phyloP scores from a whole-genome alignment of 2,113 vertebrate species.

The Callipepla squamata region DNA sequence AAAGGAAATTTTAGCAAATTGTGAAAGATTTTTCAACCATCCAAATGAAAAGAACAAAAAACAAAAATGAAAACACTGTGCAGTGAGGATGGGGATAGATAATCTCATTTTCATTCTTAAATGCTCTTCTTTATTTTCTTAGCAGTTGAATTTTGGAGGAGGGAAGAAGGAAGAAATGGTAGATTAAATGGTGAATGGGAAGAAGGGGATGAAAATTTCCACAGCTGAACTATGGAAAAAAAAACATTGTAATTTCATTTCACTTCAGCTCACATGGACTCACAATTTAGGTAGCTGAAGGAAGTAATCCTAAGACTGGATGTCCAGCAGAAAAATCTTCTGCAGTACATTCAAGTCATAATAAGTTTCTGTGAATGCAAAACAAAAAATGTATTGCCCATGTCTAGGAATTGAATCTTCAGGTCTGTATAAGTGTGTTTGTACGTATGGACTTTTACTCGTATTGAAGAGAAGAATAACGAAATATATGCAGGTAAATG shows the following conservation, averaged over 20 bases:
- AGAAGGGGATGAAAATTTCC: background rate
- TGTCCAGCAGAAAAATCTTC: background rate
- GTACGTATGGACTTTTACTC: background rate
- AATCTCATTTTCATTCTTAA: background rate
- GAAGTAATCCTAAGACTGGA: rapidly evolving
- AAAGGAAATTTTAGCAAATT: slow-evolving; percentile 46
- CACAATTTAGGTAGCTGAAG: background rate
- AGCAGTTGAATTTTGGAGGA: background rate
- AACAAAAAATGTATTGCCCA: background rate
- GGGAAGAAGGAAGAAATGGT: background rate
- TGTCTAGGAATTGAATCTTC: background rate
- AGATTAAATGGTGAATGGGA: background rate
- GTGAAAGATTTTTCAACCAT: slow-evolving; percentile 11
- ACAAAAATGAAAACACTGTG: background rate
- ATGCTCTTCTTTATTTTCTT: background rate
- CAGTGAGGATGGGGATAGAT: background rate
- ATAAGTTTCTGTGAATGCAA: background rate
- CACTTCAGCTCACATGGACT: background rate
- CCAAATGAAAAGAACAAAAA: slow-evolving; percentile 1
- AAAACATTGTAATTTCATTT: background rate
- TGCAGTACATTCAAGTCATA: background rate
- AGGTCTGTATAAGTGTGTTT: background rate
- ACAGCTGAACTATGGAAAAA: background rate
- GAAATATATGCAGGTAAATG: background rate
- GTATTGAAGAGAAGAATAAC: background rate